phyloP scores from a whole-genome alignment of 2,888 invertebrate genomes.

The Deilephila porcellus region DNA sequence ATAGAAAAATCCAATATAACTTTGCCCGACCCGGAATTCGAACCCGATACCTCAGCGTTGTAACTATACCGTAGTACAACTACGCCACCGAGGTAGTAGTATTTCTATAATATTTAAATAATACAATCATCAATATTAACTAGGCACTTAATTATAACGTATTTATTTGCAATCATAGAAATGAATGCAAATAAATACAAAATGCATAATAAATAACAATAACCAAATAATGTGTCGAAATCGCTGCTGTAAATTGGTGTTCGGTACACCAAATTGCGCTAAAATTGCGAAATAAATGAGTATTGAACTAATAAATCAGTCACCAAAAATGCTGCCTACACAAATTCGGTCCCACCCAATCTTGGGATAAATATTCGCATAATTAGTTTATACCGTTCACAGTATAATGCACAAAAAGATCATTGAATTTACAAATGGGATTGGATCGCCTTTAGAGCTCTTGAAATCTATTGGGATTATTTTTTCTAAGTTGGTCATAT shows the following conservation, averaged over 20 bases:
- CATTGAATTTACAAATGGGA: not conserved
- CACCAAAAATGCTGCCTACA: not conserved
- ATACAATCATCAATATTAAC: not conserved
- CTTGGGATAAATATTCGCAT: constrained; percentile 19
- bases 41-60: too few relatives aligned
- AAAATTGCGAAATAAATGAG: constrained; percentile 22
- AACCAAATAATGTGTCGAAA: not conserved
- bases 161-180: not conserved
- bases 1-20: too few relatives aligned
- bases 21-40: too few relatives aligned
- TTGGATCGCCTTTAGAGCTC: too few relatives aligned
- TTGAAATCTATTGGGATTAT: too few relatives aligned
- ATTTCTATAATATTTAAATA: not conserved
- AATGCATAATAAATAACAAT: not conserved
- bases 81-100: too few relatives aligned
- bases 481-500: too few relatives aligned
- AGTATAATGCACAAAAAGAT: constrained; percentile 7
- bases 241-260: not conserved
- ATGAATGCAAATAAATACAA: not conserved
- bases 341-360: constrained; percentile 11
- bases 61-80: too few relatives aligned
- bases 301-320: constrained; percentile 13
- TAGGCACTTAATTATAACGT: not conserved
- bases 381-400: not conserved
- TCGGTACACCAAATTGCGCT: not conserved